Evolutionary conservation across 2,888 invertebrate species (phyloP).

Genomic region (Xestia c-nigrum): DNA sequence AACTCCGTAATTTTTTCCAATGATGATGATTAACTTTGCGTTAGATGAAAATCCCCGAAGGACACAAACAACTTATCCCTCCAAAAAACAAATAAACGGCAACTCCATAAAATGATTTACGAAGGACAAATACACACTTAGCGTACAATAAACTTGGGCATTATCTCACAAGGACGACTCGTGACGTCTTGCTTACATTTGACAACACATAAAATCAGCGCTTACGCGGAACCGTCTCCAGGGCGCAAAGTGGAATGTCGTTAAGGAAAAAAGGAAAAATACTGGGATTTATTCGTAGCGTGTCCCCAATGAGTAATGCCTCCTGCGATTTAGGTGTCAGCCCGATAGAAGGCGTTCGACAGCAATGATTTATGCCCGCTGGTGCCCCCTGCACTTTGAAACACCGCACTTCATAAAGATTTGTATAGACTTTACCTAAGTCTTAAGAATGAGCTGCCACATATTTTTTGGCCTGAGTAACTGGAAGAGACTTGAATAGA

Average conservation of each 20-base stretch:
- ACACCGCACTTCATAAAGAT: conserved; percentile 63
- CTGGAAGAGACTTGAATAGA: not conserved
- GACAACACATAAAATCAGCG: conserved; percentile 67
- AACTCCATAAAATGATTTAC: conserved; percentile 49
- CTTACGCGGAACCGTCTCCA: conserved; percentile 63
- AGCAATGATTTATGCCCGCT: conserved; percentile 70
- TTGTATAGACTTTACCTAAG: conserved; percentile 47
- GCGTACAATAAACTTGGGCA: conserved; percentile 55
- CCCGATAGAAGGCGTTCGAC: conserved; percentile 69
- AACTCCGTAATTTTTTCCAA: conserved; percentile 6
- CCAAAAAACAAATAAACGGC: conserved; percentile 25
- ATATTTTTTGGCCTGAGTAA: conserved; percentile 5
- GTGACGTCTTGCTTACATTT: conserved; percentile 64
- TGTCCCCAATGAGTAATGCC: conserved; percentile 81
- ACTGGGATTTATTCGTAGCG: conserved; percentile 72
- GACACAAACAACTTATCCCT: conserved; percentile 26
- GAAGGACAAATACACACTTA: conserved; percentile 49
- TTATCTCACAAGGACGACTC: conserved; percentile 56
- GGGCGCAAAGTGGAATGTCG: conserved; percentile 71
- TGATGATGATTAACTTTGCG: not conserved
- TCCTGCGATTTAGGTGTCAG: conserved; percentile 77
- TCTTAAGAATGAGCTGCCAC: conserved; percentile 35
- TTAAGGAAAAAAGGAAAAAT: conserved; percentile 72
- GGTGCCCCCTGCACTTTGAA: conserved; percentile 63
- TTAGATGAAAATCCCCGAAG: not conserved